Evolutionary conservation across 2,797 vertebrate genomes (phyloP), one percentile per base, ranked within the genome.

Genomic region (Buphagus erythrorhynchus): DNA sequence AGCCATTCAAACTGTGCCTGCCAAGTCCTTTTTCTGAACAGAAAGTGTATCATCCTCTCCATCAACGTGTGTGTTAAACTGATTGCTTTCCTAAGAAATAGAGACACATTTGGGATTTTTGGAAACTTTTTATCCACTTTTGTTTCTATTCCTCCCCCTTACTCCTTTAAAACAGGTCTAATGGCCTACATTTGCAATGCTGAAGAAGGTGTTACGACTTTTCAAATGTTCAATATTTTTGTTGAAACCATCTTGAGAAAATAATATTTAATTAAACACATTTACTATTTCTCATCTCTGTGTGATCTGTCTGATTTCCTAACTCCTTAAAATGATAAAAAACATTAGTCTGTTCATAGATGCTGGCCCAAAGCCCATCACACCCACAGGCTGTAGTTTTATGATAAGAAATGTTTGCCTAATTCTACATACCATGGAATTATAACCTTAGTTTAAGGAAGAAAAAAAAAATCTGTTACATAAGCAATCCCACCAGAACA

Each of bases 361-460:
- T 89, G 67, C 42, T 97, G 92, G 88, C 92, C 74, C 49, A 72
- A 82, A 92, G 94, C 96, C 94, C 91, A 91, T 90, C 76, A 86
- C 93, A 65, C 95, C 95, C 91, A 92, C 96, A 79, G 49, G 45
- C 78, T 93, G 85, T 86, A 92, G 95, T 87, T 95, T 87, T 93
- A 61, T 92, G 35, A 82, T 87, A 86, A 68, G 86, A 87, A 96
- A 92, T 74, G 65, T 80, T 94, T 95, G 78, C 79, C 65, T 95
- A 92, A 90, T 82, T 96, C 89, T 94, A 81, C 14, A 58, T 86
- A 87, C 45, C 38, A 26, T n/a, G 38, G 78, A 96, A 92, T 91
- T 95, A 85, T 93, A 96, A 93, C 78, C 74, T 89, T 82, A 86
- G 46, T 88, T 91, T 93, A 83, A 67, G 2, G 12, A 87, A 81